A percentile compares a stretch with the other conserved stretches of the same genome.
Evolutionary conservation across 37 sponge, comb jelly and placozoan species (phyloP).

Genomic region (Aplysina aerophoba): DNA sequence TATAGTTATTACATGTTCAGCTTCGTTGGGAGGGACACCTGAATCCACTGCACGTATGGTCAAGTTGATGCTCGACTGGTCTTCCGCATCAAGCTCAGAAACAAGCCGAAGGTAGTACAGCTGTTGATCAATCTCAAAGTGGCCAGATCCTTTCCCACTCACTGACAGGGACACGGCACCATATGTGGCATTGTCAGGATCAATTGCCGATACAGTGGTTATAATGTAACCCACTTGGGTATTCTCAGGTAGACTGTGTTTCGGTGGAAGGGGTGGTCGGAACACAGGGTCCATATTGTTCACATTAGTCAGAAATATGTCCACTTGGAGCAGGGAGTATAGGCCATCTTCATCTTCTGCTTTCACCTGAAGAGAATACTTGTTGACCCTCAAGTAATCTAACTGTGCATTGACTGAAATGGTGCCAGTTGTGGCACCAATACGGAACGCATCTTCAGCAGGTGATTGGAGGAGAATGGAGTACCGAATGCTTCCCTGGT

Average conservation of each 20-base stretch:
- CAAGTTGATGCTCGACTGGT: neutral
- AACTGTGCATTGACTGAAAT: constrained; percentile 9
- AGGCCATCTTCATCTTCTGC: neutral
- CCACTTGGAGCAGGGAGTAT: neutral
- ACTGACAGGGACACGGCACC: constrained; percentile 8
- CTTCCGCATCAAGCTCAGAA: constrained; percentile 21
- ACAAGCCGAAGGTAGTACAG: neutral
- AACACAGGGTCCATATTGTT: constrained; percentile 37
- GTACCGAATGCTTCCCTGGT: neutral
- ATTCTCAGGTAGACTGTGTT: constrained; percentile 5
- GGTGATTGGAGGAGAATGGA: neutral
- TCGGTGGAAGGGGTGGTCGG: neutral
- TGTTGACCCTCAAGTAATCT: neutral
- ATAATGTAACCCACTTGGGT: neutral
- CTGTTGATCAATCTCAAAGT: constrained; percentile 4
- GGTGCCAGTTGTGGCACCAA: neutral
- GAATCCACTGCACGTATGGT: constrained; percentile 25
- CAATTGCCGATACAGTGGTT: constrained; percentile 25
- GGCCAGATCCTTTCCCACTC: neutral
- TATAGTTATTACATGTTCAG: neutral
- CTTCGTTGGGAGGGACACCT: neutral
- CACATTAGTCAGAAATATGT: neutral
- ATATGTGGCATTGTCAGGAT: constrained; percentile 35
- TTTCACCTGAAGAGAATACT: neutral
- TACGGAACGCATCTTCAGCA: neutral